Percentiles rank a stretch among this genome's conserved stretches.
These are phyloP conservation scores for Caenorhabditis remanei DNA, from an alignment of 1,140 invertebrate species.

Conservation along the genomic window DNA sequence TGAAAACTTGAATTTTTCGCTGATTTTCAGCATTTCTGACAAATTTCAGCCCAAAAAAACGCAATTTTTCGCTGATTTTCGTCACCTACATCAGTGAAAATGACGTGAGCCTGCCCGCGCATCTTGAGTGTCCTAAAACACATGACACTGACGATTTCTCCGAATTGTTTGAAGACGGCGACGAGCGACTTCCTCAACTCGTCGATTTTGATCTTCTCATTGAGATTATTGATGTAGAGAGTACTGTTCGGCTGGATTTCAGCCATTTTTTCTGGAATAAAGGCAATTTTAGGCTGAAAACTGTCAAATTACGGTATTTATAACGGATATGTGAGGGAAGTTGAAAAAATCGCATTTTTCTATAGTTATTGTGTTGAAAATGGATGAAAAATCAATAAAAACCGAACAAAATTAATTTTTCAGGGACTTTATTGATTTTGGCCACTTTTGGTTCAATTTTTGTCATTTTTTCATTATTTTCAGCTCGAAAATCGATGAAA, in stretches of 20 bases:
- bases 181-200: conserved; percentile 98
- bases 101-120: conserved; percentile 96
- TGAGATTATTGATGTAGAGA: conserved; percentile 99
- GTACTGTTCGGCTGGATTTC: conserved; percentile 89
- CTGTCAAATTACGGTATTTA: too few species aligned
- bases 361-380: too few species aligned
- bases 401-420: too few species aligned
- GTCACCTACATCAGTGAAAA: conserved; percentile 92
- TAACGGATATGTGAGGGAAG: too few species aligned
- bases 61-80: not conserved
- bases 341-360: too few species aligned
- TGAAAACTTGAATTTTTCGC: not conserved
- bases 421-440: too few species aligned
- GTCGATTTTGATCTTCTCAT: conserved; percentile 99
- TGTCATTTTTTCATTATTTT: too few species aligned
- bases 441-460: too few species aligned
- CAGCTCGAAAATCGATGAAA: too few species aligned
- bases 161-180: conserved; percentile 99
- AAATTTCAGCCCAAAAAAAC: not conserved
- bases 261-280: too few species aligned
- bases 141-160: conserved; percentile 97
- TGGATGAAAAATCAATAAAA: too few species aligned
- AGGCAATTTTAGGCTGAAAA: too few species aligned
- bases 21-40: not conserved
- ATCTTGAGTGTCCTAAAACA: conserved; percentile 96